Base-by-base conservation (phyloP, 53 echinoderm and acorn worm genomes). In the Pentamera pediparva region DNA sequence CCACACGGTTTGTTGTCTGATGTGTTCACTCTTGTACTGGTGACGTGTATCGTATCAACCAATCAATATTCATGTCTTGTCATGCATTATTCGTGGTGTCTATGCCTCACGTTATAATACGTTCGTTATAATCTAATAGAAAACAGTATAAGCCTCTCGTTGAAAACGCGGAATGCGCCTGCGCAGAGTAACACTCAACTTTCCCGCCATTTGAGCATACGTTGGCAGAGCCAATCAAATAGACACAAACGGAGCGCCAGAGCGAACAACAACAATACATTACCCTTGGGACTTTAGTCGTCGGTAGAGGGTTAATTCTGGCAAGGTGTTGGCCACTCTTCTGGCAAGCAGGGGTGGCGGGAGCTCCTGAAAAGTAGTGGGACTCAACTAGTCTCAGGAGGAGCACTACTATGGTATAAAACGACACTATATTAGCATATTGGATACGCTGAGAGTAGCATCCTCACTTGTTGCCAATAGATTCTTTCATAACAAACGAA, bases 131-230 rank as follows among this genome's bases (percentile, higher is more conserved):
- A 38, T 62, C 39, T 36, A 37, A 36, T 37, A 36, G 67, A 39
- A 24, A 67, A 43, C 47, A 67, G 26, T 67, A 32, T 45, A 29
- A 67, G 67, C 31, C 39, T 67, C 26, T 41, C 67, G 11, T 39
- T 41, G 2, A 39, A 40, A 67, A 43, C 67, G 31, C 43, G 67
- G 17, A 28, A 45, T 67, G 41, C 41, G 32, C 10, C 45, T 30
- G 37, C 67, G 4, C n/a, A 9, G 7, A 34, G 2, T 45, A 40
- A 67, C 28, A 67, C 41, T 4, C 67, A 67, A 47, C 67, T 67
- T 15, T 67, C 67, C 26, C 67, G 67, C 45, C 67, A 67, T 26
- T 43, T 67, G 29, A 67, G 67, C 29, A 67, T 67, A 1, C 37
- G 67, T 9, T 67, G 67, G 67, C 67, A 67, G 24, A 41, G 41